Evolutionary conservation across 2,888 invertebrate species (phyloP).

Genomic region (Octonoba sinensis): DNA sequence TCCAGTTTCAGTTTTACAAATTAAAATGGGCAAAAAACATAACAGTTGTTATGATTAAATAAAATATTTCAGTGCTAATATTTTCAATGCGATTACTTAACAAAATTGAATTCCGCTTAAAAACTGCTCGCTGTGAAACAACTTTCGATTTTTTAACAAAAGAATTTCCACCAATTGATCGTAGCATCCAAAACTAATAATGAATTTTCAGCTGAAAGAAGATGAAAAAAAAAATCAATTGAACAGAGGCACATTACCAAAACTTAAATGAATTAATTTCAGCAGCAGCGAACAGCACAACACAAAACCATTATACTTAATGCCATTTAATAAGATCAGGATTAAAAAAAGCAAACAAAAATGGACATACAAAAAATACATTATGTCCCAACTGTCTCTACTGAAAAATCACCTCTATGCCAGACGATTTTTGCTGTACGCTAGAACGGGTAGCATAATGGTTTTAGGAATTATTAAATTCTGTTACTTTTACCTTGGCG

Average conservation of each 20-base stretch:
- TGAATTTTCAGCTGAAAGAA: constrained; percentile 11
- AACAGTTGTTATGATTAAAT: too few species aligned
- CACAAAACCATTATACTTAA: constrained; percentile 26
- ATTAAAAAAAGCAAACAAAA: constrained; percentile 25
- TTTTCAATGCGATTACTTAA: too few species aligned
- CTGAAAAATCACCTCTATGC: constrained; percentile 54
- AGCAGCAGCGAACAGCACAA: constrained; percentile 17
- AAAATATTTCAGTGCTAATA: too few species aligned
- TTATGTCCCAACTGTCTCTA: constrained; percentile 46
- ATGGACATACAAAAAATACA: constrained; percentile 9
- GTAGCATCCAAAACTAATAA: not conserved
- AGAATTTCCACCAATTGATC: too few species aligned
- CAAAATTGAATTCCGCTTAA: too few species aligned
- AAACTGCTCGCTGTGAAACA: too few species aligned
- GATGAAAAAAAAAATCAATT: not conserved
- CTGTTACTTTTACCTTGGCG: constrained; percentile 39
- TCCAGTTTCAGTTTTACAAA: too few species aligned
- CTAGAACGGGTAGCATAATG: constrained; percentile 49
- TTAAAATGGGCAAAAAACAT: too few species aligned
- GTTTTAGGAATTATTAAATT: constrained; percentile 63
- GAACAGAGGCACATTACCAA: constrained; percentile 18
- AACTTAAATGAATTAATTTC: constrained; percentile 55
- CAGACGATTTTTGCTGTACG: constrained; percentile 40
- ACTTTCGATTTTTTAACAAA: too few species aligned
- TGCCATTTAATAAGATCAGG: constrained; percentile 22